Conservation (phyloP, 2,888 invertebrate species). For the Parochlus steinenii region DNA sequence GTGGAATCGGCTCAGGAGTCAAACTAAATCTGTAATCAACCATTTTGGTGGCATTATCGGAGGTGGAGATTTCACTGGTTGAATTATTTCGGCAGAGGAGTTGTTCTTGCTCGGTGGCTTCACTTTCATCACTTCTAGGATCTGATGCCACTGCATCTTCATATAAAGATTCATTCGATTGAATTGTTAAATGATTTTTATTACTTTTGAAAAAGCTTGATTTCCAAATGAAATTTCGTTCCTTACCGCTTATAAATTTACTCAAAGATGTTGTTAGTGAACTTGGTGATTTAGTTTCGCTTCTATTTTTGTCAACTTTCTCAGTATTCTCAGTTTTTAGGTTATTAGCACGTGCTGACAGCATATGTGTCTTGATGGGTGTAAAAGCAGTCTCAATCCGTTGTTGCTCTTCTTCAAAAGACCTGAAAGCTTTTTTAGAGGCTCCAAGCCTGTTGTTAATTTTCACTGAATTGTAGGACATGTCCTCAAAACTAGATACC, state of each 20-base stretch:
- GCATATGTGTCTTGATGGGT: slow-evolving; percentile 27
- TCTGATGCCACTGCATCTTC: slow-evolving; percentile 16
- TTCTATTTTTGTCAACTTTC: background rate
- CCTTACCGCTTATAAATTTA: slow-evolving; percentile 11
- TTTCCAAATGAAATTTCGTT: slow-evolving; percentile 27
- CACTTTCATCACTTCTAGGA: slow-evolving; percentile 26
- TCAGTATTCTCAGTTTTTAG: background rate
- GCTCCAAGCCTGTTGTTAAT: no score
- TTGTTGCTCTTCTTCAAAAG: slow-evolving; percentile 29
- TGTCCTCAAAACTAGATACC: slow-evolving; percentile 30
- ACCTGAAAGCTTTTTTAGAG: slow-evolving; percentile 28
- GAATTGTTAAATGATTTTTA: slow-evolving; percentile 25
- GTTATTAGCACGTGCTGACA: background rate
- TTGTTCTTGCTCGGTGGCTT: slow-evolving; percentile 23
- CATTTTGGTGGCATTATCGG: slow-evolving; percentile 10
- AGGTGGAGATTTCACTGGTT: slow-evolving; percentile 14
- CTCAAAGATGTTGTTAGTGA: background rate
- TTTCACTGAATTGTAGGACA: slow-evolving; percentile 27
- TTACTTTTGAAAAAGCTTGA: slow-evolving; percentile 31
- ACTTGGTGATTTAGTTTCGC: background rate
- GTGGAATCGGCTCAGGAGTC: slow-evolving; percentile 7
- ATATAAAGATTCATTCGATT: slow-evolving; percentile 28
- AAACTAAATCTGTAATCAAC: slow-evolving; percentile 13
- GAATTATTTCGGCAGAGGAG: slow-evolving; percentile 22
- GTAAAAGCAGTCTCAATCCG: slow-evolving; percentile 30